phyloP scores from a whole-genome alignment of 2,797 vertebrate species.

The Cossypha niveicapilla region DNA sequence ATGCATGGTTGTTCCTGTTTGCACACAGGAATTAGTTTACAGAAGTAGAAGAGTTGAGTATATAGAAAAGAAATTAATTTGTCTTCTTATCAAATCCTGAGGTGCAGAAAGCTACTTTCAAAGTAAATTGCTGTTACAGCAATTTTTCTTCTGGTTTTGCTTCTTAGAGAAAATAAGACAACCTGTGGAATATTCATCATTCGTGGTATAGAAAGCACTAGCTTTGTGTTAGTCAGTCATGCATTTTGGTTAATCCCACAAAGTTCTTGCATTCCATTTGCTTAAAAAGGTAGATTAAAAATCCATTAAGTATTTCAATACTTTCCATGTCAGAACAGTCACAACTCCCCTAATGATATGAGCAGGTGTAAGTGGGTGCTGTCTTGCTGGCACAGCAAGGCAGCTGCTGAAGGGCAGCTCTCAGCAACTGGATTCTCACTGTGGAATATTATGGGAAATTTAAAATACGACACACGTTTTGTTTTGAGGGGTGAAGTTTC shows the following conservation, averaged over 20 bases:
- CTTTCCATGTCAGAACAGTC: background rate
- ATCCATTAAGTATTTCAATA: background rate
- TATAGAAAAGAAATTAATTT: background rate
- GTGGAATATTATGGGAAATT: background rate
- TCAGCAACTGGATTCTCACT: background rate
- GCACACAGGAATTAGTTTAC: background rate
- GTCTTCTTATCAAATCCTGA: background rate
- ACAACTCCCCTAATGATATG: background rate
- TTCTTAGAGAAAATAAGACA: background rate
- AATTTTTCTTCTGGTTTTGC: background rate
- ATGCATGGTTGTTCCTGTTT: background rate
- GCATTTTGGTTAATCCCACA: background rate
- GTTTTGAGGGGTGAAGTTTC: background rate
- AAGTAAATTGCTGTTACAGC: background rate
- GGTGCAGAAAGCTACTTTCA: background rate
- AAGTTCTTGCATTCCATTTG: background rate
- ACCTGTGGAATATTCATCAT: background rate
- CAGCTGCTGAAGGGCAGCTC: background rate
- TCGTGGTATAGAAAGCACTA: background rate
- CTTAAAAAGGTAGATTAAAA: slow-evolving; percentile 20
- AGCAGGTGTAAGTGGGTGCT: background rate
- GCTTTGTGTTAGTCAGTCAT: background rate
- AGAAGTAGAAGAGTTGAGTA: background rate
- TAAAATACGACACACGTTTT: background rate
- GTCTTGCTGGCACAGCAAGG: background rate